Conservation (phyloP, 2,113 vertebrate genomes). For the Triplophysa dalaica region DNA sequence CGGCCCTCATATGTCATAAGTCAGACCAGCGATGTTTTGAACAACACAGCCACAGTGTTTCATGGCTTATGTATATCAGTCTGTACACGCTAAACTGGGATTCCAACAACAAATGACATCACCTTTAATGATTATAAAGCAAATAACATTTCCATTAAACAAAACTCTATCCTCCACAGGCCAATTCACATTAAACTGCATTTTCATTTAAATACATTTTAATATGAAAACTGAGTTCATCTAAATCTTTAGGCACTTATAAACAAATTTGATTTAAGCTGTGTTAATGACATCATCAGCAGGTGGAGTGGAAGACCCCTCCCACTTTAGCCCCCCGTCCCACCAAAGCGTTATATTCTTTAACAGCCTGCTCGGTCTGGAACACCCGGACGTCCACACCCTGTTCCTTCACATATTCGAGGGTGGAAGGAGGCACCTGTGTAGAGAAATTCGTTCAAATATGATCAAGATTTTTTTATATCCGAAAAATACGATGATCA, state of each 20-base stretch:
- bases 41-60: not conserved
- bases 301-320: constrained; percentile 96
- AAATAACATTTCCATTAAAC: not conserved
- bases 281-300: constrained; percentile 67
- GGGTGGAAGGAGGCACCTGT: constrained; percentile 84
- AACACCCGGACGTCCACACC: constrained; percentile 82
- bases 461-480: too few species aligned
- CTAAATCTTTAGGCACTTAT: constrained; percentile 7
- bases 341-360: constrained; percentile 85
- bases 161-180: not conserved
- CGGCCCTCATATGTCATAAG: not conserved
- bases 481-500: not conserved
- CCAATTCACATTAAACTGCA: not conserved
- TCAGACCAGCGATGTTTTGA: not conserved
- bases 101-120: not conserved
- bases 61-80: not conserved
- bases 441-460: not conserved
- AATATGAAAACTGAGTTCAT: not conserved
- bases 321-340: constrained; percentile 83
- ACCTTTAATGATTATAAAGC: constrained; percentile 4
- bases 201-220: not conserved
- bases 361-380: constrained; percentile 88
- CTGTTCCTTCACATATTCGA: constrained; percentile 82
- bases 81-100: not conserved
- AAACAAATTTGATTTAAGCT: not conserved